phyloP scores from a whole-genome alignment of 2,113 vertebrate species.

The Lasiurus borealis region DNA sequence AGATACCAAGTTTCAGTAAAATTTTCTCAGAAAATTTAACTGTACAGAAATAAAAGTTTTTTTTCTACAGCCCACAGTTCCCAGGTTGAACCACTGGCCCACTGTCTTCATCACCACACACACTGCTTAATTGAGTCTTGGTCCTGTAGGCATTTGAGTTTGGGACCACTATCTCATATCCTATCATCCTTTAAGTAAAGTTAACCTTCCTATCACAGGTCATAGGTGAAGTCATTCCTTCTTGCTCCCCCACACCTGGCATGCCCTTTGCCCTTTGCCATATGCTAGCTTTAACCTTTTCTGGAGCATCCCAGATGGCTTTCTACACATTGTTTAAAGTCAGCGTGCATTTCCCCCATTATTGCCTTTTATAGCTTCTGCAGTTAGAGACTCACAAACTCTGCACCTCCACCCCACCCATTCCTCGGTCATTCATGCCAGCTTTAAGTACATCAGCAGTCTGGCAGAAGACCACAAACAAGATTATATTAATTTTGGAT shows the following conservation, averaged over 20 bases:
- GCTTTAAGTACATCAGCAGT: background rate
- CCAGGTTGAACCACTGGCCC: background rate
- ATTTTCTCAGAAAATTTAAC: conserved; percentile 25
- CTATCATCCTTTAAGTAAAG: background rate
- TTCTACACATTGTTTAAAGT: fast-evolving
- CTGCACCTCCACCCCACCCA: background rate
- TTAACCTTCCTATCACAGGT: background rate
- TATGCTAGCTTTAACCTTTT: too few species aligned
- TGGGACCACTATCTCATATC: background rate
- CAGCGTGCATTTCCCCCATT: background rate
- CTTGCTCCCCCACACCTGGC: background rate
- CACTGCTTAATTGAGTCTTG: background rate
- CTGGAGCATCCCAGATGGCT: background rate
- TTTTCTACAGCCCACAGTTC: background rate
- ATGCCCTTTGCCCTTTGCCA: background rate
- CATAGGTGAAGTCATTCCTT: background rate
- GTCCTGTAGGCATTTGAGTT: background rate
- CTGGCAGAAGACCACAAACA: background rate
- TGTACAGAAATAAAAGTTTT: background rate
- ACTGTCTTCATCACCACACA: background rate
- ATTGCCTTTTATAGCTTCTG: background rate
- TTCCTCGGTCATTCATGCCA: background rate
- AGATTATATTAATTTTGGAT: background rate
- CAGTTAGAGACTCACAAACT: background rate
- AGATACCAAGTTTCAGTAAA: background rate